Conservation (phyloP, 1,140 invertebrate genomes). For the Drosophila nebulosa region DNA sequence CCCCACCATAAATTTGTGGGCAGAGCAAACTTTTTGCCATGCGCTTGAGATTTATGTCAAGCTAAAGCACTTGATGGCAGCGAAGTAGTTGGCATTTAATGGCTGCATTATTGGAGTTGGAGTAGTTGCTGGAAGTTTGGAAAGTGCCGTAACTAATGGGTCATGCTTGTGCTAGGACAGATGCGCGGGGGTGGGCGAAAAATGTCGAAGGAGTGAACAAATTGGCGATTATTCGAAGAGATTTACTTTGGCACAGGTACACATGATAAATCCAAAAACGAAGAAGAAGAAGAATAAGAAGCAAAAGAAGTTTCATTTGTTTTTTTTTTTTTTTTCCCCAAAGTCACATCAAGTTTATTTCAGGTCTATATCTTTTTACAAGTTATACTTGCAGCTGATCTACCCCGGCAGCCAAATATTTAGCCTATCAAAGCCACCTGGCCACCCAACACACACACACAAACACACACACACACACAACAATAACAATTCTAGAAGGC, state of each 20-base stretch:
- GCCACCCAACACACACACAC: constrained; percentile 14
- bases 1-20: constrained; percentile 44
- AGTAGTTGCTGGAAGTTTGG: constrained; percentile 17
- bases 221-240: constrained; percentile 43
- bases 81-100: constrained; percentile 73
- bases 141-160: constrained; percentile 68
- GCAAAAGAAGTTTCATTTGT: neutral
- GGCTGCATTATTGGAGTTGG: constrained; percentile 74
- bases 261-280: too few relatives aligned
- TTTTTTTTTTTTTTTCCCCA: neutral
- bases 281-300: too few relatives aligned
- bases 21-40: constrained; percentile 51
- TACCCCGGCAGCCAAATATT: constrained; percentile 50
- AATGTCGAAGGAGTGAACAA: constrained; percentile 27
- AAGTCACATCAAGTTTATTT: neutral
- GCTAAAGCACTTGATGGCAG: constrained; percentile 75
- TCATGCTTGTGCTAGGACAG: constrained; percentile 40
- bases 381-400: constrained; percentile 6
- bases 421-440: constrained; percentile 70
- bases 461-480: neutral
- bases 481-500: neutral
- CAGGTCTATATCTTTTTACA: constrained; percentile 9
- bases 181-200: neutral
- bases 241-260: constrained; percentile 26
- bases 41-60: constrained; percentile 71